A percentile compares a stretch with the other conserved stretches of the same genome.
Conservation (phyloP, 2,113 vertebrate species). For the Nesospiza acunhae region DNA sequence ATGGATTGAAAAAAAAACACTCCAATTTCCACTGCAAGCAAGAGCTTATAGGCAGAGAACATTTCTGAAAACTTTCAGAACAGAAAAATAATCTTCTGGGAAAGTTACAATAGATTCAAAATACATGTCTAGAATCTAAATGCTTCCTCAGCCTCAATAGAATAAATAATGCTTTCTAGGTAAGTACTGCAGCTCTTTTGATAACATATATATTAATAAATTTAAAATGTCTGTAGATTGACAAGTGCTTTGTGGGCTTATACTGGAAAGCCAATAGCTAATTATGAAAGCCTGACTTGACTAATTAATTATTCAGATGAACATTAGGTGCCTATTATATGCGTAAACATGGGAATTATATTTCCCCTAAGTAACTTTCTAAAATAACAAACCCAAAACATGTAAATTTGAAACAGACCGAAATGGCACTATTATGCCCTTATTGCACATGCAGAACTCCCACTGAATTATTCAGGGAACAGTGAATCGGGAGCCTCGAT, state of each 20-base stretch:
- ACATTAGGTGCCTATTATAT: slow-evolving; percentile 88
- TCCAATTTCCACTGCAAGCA: background rate
- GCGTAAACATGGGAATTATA: slow-evolving; percentile 79
- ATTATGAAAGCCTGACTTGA: slow-evolving; percentile 87
- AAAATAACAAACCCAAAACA: slow-evolving; percentile 57
- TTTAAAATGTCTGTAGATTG: slow-evolving; percentile 62
- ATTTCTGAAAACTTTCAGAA: slow-evolving; percentile 7
- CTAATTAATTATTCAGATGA: slow-evolving; percentile 97
- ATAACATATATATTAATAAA: slow-evolving; percentile 69
- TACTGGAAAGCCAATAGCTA: slow-evolving; percentile 86
- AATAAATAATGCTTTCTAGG: slow-evolving; percentile 62
- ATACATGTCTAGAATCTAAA: background rate
- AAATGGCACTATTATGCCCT: background rate
- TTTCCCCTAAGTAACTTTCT: slow-evolving; percentile 82
- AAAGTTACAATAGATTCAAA: slow-evolving; percentile 28
- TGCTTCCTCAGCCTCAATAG: background rate
- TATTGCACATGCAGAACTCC: slow-evolving; percentile 34
- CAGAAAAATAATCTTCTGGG: slow-evolving; percentile 29
- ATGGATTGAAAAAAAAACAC: background rate
- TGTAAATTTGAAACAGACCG: slow-evolving; percentile 14
- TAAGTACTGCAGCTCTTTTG: slow-evolving; percentile 49
- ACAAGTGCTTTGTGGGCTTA: slow-evolving; percentile 79
- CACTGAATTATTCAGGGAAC: slow-evolving; percentile 53
- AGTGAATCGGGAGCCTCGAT: background rate
- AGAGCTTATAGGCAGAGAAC: background rate